Percentiles rank a stretch among this genome's conserved stretches.
Conservation (phyloP, 2,888 invertebrate genomes). For the Scaptomyza caliginosa region DNA sequence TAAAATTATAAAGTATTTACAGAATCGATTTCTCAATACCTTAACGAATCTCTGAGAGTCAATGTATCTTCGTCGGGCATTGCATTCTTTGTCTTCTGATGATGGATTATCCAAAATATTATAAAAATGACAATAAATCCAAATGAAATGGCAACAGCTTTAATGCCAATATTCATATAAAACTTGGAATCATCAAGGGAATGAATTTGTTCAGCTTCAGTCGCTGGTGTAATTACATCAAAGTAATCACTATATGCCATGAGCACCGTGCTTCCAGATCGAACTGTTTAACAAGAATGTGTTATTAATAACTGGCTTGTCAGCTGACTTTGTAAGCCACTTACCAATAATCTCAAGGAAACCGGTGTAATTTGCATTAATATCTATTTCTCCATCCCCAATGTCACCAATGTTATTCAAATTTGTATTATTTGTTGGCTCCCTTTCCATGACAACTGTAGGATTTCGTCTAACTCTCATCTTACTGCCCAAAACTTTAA, state of each 20-base stretch:
- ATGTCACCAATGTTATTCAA: constrained; percentile 79
- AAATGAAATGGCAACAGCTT: constrained; percentile 88
- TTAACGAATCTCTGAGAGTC: constrained; percentile 88
- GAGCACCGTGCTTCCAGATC: constrained; percentile 84
- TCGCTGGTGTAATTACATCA: constrained; percentile 89
- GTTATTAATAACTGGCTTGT: neutral
- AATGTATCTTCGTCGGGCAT: constrained; percentile 89
- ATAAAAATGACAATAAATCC: constrained; percentile 87
- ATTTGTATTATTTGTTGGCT: constrained; percentile 42
- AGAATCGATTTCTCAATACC: constrained; percentile 83
- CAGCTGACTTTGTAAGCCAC: constrained; percentile 57
- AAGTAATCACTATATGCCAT: constrained; percentile 91
- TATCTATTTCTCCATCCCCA: constrained; percentile 90
- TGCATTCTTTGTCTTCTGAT: constrained; percentile 87
- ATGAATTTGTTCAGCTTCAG: constrained; percentile 84
- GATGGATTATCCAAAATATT: constrained; percentile 87
- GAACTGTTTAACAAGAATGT: constrained; percentile 58
- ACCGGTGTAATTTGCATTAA: constrained; percentile 92
- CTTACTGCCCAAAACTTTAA: constrained; percentile 77
- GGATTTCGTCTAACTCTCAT: constrained; percentile 74
- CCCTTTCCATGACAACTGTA: constrained; percentile 64
- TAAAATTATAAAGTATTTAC: neutral
- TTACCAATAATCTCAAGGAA: constrained; percentile 93
- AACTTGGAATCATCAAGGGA: constrained; percentile 83
- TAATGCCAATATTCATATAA: constrained; percentile 87